Base-by-base conservation (phyloP, 2,113 vertebrate species). In the Cololabis saira region DNA sequence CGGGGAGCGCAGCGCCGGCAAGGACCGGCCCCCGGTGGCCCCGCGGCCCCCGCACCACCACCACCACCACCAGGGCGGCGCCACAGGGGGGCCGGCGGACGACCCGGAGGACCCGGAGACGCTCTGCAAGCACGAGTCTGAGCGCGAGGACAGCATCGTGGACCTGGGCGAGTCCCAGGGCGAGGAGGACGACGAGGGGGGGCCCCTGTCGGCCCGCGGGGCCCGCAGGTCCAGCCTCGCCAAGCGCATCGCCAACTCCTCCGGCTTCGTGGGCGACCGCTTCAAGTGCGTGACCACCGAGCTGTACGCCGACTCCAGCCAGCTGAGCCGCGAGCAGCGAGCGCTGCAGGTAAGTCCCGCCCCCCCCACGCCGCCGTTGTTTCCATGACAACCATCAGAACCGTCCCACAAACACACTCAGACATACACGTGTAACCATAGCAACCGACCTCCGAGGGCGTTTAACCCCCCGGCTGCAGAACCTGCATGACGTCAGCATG, bases 281-380 rank as follows among this genome's bases (percentile, higher is more conserved):
- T 97, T 99, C 95, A 99, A 99, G 92, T 98, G 96, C 56, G 94
- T 99, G 91, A 99, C 97, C 19, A 98, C 97, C 0, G 98, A 99
- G 81, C 95, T 99, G 81, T 99, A 98, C 0, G 97, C 96, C 0
- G 98, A 99, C 88, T 97, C 98, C 82, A 99, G 96, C 92, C 96
- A 99, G 90, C 94, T 99, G 80, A 97, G 97, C 91, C 94, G 98
- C 54, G 98, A 99, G 88, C 98, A 99, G 92, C 94, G 97, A 66
- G 98, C 98, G 0, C 78, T 99, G 81, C 98, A 99, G 96, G 98
- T 99, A 96, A 98, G 97, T 42, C 64, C 59, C 51, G 61, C 61
- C 68, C n/a, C n/a, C n/a, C n/a, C n/a, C n/a, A n/a, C n/a, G n/a
- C n/a, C n/a, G n/a, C n/a, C n/a, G n/a, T n/a, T n/a, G n/a, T n/a